Conservation (phyloP, 2,113 vertebrate species). For the Columba livia region DNA sequence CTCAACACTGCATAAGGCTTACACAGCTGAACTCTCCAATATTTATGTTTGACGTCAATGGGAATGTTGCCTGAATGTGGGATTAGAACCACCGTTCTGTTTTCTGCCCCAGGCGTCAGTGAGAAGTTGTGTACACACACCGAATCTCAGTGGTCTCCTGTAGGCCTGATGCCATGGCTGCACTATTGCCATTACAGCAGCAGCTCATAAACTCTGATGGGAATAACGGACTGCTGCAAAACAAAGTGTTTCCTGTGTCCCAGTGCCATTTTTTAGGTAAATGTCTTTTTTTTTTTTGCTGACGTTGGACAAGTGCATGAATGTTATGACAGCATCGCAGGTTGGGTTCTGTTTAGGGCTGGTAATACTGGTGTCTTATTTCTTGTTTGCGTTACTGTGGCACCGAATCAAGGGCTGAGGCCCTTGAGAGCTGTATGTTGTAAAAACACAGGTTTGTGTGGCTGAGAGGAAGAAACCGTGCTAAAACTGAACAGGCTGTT, state of each 20-base stretch:
- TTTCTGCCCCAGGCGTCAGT: neutral
- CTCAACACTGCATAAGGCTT: slow-evolving; percentile 1
- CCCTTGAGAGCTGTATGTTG: neutral
- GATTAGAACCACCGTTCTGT: neutral
- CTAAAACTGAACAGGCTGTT: neutral
- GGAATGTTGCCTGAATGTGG: neutral
- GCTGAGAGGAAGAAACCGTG: fast-evolving
- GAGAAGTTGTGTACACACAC: neutral
- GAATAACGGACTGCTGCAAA: neutral
- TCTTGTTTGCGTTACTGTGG: neutral
- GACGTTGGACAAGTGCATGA: fast-evolving
- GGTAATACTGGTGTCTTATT: fast-evolving
- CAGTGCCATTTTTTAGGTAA: neutral
- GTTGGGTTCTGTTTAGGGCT: neutral
- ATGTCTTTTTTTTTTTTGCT: neutral
- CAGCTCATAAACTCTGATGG: too few species aligned
- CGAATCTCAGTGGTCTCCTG: fast-evolving
- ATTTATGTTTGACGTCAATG: slow-evolving; percentile 51
- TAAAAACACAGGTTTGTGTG: fast-evolving
- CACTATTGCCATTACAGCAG: fast-evolving
- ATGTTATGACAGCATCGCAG: fast-evolving
- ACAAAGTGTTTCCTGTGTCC: fast-evolving
- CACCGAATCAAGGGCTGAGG: fast-evolving
- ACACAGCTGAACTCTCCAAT: slow-evolving; percentile 23
- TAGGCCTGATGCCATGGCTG: fast-evolving